A percentile compares a stretch with the other conserved stretches of the same genome.
Conservation (phyloP, 2,888 invertebrate species). For the Acleris sparsana region DNA sequence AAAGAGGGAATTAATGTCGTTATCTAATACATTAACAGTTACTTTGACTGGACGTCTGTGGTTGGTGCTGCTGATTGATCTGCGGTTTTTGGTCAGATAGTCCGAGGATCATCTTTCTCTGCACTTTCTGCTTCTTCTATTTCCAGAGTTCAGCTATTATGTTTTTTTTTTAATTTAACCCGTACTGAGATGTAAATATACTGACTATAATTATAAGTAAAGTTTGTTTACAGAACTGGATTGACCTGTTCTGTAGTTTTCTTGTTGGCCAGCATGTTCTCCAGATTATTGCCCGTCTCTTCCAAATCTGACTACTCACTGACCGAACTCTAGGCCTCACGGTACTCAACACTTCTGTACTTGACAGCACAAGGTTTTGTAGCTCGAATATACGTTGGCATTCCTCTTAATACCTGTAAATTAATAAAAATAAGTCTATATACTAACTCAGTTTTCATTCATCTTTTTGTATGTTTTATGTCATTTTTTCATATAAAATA, state of each 20-base stretch:
- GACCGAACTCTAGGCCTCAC: conserved; percentile 96
- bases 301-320: conserved; percentile 98
- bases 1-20: no score
- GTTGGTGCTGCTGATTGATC: conserved; percentile 86
- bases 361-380: conserved; percentile 96
- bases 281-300: conserved; percentile 98
- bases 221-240: not conserved
- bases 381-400: conserved; percentile 99
- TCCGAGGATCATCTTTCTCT: conserved; percentile 96
- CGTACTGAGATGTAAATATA: no score
- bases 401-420: conserved; percentile 95
- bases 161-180: no score
- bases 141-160: conserved; percentile 86
- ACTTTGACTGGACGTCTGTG: conserved; percentile 81
- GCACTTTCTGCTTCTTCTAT: conserved; percentile 97
- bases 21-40: conserved; percentile 23
- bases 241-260: conserved; percentile 94
- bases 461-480: no score
- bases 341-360: conserved; percentile 96
- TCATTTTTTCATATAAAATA: no score
- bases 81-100: conserved; percentile 88
- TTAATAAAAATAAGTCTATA: no score
- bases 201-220: no score
- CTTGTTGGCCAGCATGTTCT: conserved; percentile 98
- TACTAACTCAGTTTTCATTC: no score